Evolutionary conservation across 2,113 vertebrate species (phyloP).

Genomic region (Ceyx cyanopectus): DNA sequence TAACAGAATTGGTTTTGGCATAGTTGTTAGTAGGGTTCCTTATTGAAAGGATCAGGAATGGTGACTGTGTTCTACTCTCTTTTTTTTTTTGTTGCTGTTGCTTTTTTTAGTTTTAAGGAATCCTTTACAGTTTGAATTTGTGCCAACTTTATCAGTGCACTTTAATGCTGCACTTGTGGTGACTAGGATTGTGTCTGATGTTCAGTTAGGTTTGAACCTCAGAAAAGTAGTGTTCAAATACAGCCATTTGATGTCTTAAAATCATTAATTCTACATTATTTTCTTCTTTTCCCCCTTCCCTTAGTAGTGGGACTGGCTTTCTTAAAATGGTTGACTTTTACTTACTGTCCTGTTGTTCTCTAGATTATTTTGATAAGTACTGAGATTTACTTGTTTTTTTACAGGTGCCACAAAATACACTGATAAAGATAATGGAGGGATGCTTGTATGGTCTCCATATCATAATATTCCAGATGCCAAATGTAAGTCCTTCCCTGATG

Average conservation of each 20-base stretch:
- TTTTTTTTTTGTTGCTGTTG: neutral
- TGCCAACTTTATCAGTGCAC: neutral
- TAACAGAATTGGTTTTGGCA: neutral
- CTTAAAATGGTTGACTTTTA: neutral
- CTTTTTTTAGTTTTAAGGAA: neutral
- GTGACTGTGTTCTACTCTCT: neutral
- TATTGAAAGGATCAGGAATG: neutral
- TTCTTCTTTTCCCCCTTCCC: too few species aligned
- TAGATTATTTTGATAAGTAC: neutral
- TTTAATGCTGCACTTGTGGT: neutral
- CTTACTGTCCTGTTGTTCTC: neutral
- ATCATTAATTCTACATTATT: too few species aligned
- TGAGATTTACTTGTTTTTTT: conserved; percentile 57
- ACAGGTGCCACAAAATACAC: conserved; percentile 92
- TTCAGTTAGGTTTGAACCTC: neutral
- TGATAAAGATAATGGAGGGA: conserved; percentile 95
- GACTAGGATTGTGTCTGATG: neutral
- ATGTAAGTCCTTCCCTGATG: conserved; percentile 80
- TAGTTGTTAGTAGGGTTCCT: neutral
- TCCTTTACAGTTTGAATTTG: neutral
- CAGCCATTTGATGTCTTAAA: neutral
- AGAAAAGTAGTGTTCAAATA: neutral
- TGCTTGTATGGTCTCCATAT: conserved; percentile 97
- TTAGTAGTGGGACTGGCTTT: neutral
- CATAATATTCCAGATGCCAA: conserved; percentile 91